phyloP scores from a whole-genome alignment of 1,140 invertebrate genomes.

The Caenorhabditis tropicalis region DNA sequence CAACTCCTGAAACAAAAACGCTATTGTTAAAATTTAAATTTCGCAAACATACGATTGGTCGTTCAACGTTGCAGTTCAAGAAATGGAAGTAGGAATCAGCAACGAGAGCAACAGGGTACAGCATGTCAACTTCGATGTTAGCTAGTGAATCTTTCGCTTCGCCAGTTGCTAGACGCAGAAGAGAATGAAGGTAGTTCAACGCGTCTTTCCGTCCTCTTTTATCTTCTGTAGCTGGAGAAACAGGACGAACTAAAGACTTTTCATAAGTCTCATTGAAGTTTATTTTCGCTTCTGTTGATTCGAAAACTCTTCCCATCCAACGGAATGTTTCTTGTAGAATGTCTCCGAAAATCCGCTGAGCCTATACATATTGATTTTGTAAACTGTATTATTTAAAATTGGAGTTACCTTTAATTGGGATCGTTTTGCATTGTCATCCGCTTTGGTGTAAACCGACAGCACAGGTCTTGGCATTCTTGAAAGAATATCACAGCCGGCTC shows the following conservation, averaged over 20 bases:
- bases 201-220: constrained; percentile 5
- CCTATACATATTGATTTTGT: no score
- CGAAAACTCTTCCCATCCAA: constrained; percentile 35
- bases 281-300: constrained; percentile 11
- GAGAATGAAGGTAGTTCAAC: background rate
- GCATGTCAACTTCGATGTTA: constrained; percentile 23
- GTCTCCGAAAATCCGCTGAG: background rate
- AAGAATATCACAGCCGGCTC: constrained; percentile 22
- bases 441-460: background rate
- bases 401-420: constrained; percentile 26
- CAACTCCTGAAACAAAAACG: background rate
- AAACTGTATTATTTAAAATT: no score
- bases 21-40: no score
- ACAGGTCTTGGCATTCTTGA: background rate
- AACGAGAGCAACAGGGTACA: constrained; percentile 3
- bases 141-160: background rate
- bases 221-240: background rate
- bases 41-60: background rate
- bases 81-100: constrained; percentile 25
- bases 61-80: background rate
- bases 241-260: background rate
- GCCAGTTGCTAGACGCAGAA: background rate
- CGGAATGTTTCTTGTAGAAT: constrained; percentile 23
- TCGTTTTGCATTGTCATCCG: background rate
- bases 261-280: background rate